phyloP scores from a whole-genome alignment of 2,888 invertebrate genomes.

The Barypeithes pellucidus region DNA sequence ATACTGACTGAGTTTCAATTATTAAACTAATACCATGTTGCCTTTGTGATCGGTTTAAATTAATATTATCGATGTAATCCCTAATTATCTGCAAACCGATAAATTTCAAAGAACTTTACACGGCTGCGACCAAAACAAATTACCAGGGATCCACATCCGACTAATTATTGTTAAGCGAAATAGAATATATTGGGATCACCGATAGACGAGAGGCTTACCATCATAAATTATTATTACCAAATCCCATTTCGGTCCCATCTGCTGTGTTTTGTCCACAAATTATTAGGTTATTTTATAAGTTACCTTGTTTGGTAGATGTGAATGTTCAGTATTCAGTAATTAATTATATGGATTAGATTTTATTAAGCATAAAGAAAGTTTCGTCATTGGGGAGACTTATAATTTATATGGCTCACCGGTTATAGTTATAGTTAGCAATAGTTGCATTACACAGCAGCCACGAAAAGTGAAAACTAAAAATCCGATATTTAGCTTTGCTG shows the following conservation, averaged over 20 bases:
- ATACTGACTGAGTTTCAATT: too few species aligned
- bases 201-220: conserved; percentile 35
- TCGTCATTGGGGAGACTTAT: neutral
- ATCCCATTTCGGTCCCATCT: conserved; percentile 48
- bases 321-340: conserved; percentile 1
- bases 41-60: conserved; percentile 1
- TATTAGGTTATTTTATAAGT: conserved; percentile 38
- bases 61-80: conserved; percentile 19
- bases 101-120: conserved; percentile 29
- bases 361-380: conserved; percentile 5
- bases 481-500: too few species aligned
- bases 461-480: too few species aligned
- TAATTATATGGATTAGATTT: conserved; percentile 1
- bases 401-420: neutral
- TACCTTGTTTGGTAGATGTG: neutral
- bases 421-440: neutral
- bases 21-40: too few species aligned
- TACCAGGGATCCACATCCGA: conserved; percentile 28
- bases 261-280: conserved; percentile 28
- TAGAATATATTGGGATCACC: conserved; percentile 46
- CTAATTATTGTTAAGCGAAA: conserved; percentile 44
- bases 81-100: conserved; percentile 36
- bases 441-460: too few species aligned
- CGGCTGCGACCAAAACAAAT: conserved; percentile 37
- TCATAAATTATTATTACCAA: conserved; percentile 50